These are phyloP conservation scores for Morpho deidamia DNA, from an alignment of 2,888 invertebrate genomes.

Conservation along the genomic window DNA sequence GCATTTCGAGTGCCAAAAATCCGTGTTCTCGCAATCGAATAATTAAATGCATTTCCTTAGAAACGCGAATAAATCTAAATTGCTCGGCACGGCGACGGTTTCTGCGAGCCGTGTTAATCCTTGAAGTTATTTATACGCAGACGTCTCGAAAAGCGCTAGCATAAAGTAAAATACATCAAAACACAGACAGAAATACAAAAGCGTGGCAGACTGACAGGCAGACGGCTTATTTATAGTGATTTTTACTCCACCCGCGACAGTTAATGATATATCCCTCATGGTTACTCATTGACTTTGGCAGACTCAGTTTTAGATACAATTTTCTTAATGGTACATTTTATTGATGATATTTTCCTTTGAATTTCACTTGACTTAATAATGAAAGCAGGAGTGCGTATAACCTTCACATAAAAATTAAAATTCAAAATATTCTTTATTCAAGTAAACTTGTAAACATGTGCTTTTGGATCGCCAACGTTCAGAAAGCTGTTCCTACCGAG, in stretches of 20 bases:
- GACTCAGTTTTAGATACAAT: slow-evolving; percentile 9
- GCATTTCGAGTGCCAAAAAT: too few relatives aligned
- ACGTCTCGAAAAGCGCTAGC: slow-evolving; percentile 47
- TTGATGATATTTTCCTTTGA: neutral
- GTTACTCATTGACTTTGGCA: slow-evolving; percentile 19
- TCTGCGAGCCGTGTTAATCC: slow-evolving; percentile 19
- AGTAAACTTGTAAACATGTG: too few relatives aligned
- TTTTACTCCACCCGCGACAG: slow-evolving; percentile 25
- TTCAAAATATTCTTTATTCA: too few relatives aligned
- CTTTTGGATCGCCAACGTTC: too few relatives aligned
- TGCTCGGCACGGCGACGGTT: slow-evolving; percentile 11
- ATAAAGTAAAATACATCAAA: slow-evolving; percentile 58
- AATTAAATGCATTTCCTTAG: slow-evolving; percentile 6
- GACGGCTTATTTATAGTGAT: slow-evolving; percentile 47
- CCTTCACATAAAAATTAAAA: too few relatives aligned
- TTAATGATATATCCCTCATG: slow-evolving; percentile 29
- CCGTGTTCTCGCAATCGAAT: too few relatives aligned
- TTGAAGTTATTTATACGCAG: slow-evolving; percentile 45
- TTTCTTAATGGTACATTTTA: slow-evolving; percentile 11
- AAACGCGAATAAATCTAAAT: slow-evolving; percentile 12
- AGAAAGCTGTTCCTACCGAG: too few relatives aligned
- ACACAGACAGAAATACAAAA: slow-evolving; percentile 57
- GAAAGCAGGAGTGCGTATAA: too few relatives aligned
- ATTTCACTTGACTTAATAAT: too few relatives aligned
- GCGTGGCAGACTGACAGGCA: slow-evolving; percentile 54